Conservation (phyloP, 2,888 invertebrate genomes). For the Colostygia pectinataria region DNA sequence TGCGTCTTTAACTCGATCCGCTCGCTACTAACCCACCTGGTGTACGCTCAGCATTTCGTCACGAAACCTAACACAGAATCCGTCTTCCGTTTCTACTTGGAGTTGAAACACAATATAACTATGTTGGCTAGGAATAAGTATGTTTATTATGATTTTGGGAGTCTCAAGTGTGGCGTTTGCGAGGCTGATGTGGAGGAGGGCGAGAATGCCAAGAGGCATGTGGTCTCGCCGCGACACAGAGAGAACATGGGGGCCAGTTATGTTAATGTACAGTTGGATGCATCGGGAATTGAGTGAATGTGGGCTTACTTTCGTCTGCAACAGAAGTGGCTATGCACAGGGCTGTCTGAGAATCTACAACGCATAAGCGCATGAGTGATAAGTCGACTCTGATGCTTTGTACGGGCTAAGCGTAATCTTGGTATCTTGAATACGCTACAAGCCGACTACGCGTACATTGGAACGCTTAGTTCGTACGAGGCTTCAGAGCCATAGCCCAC, state of each 20-base stretch:
- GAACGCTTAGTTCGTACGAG: too few species aligned
- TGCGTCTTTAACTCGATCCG: conserved; percentile 67
- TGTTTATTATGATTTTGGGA: conserved; percentile 68
- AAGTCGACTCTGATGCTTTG: too few species aligned
- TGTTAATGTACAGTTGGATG: conserved; percentile 61
- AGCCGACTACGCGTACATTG: too few species aligned
- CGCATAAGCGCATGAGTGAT: too few species aligned
- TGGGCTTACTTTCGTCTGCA: conserved; percentile 32
- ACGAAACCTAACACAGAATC: conserved; percentile 61
- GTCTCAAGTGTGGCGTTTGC: conserved; percentile 70
- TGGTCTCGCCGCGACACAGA: conserved; percentile 65
- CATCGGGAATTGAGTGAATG: conserved; percentile 65
- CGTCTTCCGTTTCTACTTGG: conserved; percentile 73
- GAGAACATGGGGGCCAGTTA: conserved; percentile 78
- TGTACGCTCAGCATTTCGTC: conserved; percentile 66
- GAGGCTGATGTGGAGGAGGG: conserved; percentile 62
- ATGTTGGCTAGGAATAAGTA: conserved; percentile 73
- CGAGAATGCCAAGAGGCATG: conserved; percentile 73
- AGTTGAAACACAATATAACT: conserved; percentile 71
- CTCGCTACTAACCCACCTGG: conserved; percentile 63
- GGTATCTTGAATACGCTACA: too few species aligned
- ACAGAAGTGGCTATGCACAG: too few species aligned
- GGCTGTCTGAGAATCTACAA: background rate
- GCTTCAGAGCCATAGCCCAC: too few species aligned
- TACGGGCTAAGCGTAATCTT: too few species aligned